These are phyloP conservation scores for Augochlorella aurata DNA, from an alignment of 2,888 invertebrate species.

Conservation along the genomic window DNA sequence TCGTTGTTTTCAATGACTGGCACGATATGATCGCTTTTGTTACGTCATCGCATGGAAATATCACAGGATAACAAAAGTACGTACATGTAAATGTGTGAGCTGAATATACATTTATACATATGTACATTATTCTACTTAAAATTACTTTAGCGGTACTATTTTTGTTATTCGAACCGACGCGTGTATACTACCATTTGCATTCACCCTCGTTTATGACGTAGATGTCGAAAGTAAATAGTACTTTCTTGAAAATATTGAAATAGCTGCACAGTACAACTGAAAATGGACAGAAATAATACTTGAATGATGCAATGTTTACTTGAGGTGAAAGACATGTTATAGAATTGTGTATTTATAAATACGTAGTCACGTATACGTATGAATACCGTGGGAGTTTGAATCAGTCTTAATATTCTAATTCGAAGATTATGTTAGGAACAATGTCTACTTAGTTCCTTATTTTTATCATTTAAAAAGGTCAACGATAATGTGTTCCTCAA, in stretches of 20 bases:
- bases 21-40: constrained; percentile 4
- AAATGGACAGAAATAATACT: neutral
- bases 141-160: constrained; percentile 10
- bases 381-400: neutral
- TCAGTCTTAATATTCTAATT: neutral
- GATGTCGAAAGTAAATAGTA: constrained; percentile 1
- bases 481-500: neutral
- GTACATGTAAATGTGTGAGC: constrained; percentile 11
- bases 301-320: constrained; percentile 6
- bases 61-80: constrained; percentile 26
- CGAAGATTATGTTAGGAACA: constrained; percentile 1
- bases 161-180: neutral
- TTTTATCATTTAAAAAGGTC: neutral
- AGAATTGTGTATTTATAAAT: neutral
- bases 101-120: constrained; percentile 10
- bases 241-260: constrained; percentile 32
- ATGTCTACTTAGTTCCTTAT: neutral
- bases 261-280: neutral
- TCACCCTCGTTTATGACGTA: neutral
- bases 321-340: neutral
- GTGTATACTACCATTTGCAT: neutral
- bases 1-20: constrained; percentile 16
- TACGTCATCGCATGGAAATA: constrained; percentile 33
- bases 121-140: constrained; percentile 11
- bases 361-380: too few species aligned